Percentiles rank a stretch among this genome's conserved stretches.
Evolutionary conservation across 2,888 invertebrate species (phyloP).

Genomic region (Luperina nickerlii): DNA sequence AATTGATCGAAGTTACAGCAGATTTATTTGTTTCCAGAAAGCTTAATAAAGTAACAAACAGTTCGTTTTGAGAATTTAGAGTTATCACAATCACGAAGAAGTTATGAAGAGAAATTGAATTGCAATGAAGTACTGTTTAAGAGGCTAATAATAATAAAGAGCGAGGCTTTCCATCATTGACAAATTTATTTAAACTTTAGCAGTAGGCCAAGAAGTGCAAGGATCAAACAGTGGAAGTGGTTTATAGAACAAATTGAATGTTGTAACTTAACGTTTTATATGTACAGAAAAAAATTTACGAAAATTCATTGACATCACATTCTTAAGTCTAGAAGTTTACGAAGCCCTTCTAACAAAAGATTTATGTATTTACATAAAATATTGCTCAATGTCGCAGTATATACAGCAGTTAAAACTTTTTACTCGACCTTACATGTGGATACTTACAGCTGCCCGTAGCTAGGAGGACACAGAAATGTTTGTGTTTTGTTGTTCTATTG

Average conservation of each 20-base stretch:
- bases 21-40: conserved; percentile 26
- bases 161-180: neutral
- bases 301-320: conserved; percentile 47
- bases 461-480: conserved; percentile 32
- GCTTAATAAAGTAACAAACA: neutral
- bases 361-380: conserved; percentile 73
- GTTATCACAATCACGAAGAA: neutral
- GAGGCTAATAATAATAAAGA: neutral
- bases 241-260: conserved; percentile 28
- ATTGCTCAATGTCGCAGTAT: conserved; percentile 77
- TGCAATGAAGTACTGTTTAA: neutral
- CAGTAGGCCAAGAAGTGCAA: conserved; percentile 13
- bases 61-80: neutral
- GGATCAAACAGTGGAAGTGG: conserved; percentile 10
- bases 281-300: conserved; percentile 43
- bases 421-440: conserved; percentile 54
- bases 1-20: conserved; percentile 23
- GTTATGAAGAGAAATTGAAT: neutral
- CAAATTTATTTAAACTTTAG: conserved; percentile 1
- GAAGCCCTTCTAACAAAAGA: conserved; percentile 73
- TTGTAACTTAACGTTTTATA: conserved; percentile 32
- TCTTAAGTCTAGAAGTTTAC: conserved; percentile 67
- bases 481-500: conserved; percentile 59
- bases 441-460: conserved; percentile 68
- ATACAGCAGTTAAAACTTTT: conserved; percentile 81